Percentiles rank a stretch among this genome's conserved stretches.
phyloP scores from a whole-genome alignment of 1,140 invertebrate genomes.

The Leptopilina clavipes region DNA sequence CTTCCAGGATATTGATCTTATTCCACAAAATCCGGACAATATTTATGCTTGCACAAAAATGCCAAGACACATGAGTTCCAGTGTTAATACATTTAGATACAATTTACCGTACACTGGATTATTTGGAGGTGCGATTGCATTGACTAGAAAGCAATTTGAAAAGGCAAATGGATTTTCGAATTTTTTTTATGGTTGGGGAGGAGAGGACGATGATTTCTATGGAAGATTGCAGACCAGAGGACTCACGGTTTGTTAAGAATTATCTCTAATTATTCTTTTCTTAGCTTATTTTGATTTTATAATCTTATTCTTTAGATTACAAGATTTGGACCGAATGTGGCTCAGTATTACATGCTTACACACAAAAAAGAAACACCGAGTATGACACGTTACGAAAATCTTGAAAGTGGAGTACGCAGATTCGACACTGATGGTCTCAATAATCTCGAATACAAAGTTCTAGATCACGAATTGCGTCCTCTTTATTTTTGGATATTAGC shows the following conservation, averaged over 20 bases:
- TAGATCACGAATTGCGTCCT: slow-evolving; percentile 68
- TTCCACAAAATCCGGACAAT: slow-evolving; percentile 92
- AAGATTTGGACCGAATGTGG: slow-evolving; percentile 82
- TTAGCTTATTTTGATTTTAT: not conserved
- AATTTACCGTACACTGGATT: slow-evolving; percentile 84
- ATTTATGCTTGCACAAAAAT: slow-evolving; percentile 91
- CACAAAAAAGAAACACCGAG: slow-evolving; percentile 81
- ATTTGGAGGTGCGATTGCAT: slow-evolving; percentile 86
- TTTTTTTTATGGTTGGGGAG: slow-evolving; percentile 90
- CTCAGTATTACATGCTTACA: slow-evolving; percentile 85
- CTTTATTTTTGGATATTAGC: slow-evolving; percentile 72
- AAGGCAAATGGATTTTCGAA: slow-evolving; percentile 95
- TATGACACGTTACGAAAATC: slow-evolving; percentile 76
- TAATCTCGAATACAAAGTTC: slow-evolving; percentile 74
- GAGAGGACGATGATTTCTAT: slow-evolving; percentile 94
- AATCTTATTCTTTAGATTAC: slow-evolving; percentile 74
- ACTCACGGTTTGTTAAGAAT: slow-evolving; percentile 59
- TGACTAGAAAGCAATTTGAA: slow-evolving; percentile 83
- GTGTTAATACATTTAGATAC: slow-evolving; percentile 91
- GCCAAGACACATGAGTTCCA: slow-evolving; percentile 94
- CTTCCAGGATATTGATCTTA: slow-evolving; percentile 95
- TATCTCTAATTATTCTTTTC: not conserved
- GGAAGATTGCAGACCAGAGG: slow-evolving; percentile 69
- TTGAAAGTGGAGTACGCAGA: slow-evolving; percentile 77
- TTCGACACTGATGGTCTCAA: slow-evolving; percentile 81